Evolutionary conservation across 2,888 invertebrate species (phyloP).

Genomic region (Panopea generosa): DNA sequence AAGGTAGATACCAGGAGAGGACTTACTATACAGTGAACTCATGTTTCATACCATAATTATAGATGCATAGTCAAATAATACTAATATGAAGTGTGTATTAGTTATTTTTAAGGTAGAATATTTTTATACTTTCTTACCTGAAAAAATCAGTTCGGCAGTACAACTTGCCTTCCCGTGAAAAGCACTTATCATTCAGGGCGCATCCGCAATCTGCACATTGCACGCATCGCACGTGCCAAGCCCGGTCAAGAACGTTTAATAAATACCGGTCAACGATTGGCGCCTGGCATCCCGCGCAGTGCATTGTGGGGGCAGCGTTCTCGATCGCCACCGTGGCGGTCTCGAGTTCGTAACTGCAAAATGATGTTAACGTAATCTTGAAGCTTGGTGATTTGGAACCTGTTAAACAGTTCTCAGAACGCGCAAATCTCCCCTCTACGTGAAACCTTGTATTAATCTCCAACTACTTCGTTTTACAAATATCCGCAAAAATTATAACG

Average conservation of each 20-base stretch:
- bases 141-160: constrained; percentile 99
- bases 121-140: too few relatives aligned
- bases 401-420: too few relatives aligned
- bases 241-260: constrained; percentile 97
- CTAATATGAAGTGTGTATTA: too few relatives aligned
- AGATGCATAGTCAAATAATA: too few relatives aligned
- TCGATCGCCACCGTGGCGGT: constrained; percentile 59
- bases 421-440: too few relatives aligned
- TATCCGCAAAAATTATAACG: background rate
- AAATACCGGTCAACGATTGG: constrained; percentile 99
- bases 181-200: constrained; percentile 98
- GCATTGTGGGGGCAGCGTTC: constrained; percentile 77
- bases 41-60: too few relatives aligned
- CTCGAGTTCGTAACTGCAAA: constrained; percentile 12
- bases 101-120: too few relatives aligned
- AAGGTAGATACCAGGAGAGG: too few relatives aligned
- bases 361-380: constrained; percentile 1
- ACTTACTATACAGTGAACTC: too few relatives aligned
- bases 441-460: too few relatives aligned
- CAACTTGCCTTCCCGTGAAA: constrained; percentile 97
- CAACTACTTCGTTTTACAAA: background rate
- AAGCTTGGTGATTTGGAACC: too few relatives aligned
- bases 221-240: constrained; percentile 99
- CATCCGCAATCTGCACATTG: constrained; percentile 98
- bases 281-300: constrained; percentile 99